A percentile compares a stretch with the other conserved stretches of the same genome.
These are phyloP conservation scores for Anguilla megastoma DNA, from an alignment of 2,797 vertebrate genomes.

Conservation along the genomic window DNA sequence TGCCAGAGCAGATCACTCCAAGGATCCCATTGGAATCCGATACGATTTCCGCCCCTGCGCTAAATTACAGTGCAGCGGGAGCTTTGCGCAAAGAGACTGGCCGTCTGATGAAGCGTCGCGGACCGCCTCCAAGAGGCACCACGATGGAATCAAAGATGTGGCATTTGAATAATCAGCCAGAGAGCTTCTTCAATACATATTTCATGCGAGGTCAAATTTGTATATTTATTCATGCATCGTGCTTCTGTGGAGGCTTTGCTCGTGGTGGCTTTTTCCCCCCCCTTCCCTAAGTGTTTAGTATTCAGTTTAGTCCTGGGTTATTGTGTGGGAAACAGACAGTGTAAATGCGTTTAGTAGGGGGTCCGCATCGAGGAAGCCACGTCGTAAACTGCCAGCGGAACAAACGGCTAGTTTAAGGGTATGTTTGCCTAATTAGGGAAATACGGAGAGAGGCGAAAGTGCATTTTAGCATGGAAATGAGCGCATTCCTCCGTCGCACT, in stretches of 20 bases:
- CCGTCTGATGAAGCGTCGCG: conserved; percentile 36
- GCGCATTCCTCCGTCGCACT: conserved; percentile 40
- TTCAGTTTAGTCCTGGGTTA: neutral
- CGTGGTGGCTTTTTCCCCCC: neutral
- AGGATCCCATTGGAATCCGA: conserved; percentile 47
- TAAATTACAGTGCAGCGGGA: conserved; percentile 31
- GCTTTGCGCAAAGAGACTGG: conserved; percentile 27
- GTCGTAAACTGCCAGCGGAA: conserved; percentile 43
- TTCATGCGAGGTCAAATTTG: neutral
- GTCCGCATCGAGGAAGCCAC: conserved; percentile 43
- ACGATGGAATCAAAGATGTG: conserved; percentile 28
- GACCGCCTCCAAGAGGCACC: conserved; percentile 15
- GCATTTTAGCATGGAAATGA: conserved; percentile 42
- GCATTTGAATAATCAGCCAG: conserved; percentile 22
- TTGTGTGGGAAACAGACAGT: conserved; percentile 46
- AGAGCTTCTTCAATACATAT: conserved; percentile 15
- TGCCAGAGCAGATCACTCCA: conserved; percentile 41
- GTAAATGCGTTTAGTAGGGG: conserved; percentile 46
- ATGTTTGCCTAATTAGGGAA: conserved; percentile 55
- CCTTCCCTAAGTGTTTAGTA: neutral
- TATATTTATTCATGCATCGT: conserved; percentile 39
- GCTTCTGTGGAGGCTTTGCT: neutral
- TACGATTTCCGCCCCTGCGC: conserved; percentile 45
- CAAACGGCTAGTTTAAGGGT: conserved; percentile 41
- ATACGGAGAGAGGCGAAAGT: conserved; percentile 46